These are phyloP conservation scores for Bubo scandiacus DNA, from an alignment of 2,113 vertebrate genomes.

Conservation along the genomic window DNA sequence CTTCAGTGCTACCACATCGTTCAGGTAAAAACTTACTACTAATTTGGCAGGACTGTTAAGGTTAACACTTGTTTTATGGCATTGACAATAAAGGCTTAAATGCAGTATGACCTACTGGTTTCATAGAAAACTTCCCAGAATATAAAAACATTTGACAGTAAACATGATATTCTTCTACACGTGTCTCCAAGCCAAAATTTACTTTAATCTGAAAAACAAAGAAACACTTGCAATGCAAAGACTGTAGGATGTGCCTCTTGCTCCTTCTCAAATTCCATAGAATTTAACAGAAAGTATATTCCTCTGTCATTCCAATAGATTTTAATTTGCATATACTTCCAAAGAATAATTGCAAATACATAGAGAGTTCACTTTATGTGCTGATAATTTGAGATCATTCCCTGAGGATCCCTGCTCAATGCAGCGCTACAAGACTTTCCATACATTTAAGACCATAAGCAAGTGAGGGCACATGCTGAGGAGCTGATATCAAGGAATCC, in stretches of 20 bases:
- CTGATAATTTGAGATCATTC: neutral
- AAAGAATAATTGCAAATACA: neutral
- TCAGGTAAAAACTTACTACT: neutral
- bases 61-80: neutral
- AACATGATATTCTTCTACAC: neutral
- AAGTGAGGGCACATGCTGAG: rapidly evolving
- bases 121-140: neutral
- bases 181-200: neutral
- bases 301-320: neutral
- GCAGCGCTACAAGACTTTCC: neutral
- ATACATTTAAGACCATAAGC: rapidly evolving
- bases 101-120: neutral
- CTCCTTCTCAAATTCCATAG: neutral
- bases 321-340: neutral
- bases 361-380: neutral
- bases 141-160: neutral
- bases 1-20: neutral
- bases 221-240: neutral
- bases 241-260: neutral
- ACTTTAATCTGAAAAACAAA: neutral
- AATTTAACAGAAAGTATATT: neutral
- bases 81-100: neutral
- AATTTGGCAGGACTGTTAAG: neutral
- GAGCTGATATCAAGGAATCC: neutral
- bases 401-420: neutral